A percentile compares a stretch with the other conserved stretches of the same genome.
Evolutionary conservation across 1,140 invertebrate species (phyloP).

Genomic region (Notospermus geniculatus): DNA sequence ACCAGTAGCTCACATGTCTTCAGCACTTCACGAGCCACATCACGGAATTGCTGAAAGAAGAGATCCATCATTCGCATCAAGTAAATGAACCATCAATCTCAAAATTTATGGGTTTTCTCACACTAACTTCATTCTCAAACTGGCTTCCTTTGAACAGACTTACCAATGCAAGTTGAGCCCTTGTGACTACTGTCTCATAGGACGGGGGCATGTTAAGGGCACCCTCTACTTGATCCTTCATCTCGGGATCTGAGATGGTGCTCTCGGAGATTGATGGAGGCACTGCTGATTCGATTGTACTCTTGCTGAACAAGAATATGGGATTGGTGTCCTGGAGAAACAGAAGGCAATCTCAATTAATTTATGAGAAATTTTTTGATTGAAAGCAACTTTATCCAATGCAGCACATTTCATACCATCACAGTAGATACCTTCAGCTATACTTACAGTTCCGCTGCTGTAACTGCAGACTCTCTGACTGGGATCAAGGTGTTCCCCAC

Average conservation of each 20-base stretch:
- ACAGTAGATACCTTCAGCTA: constrained; percentile 7
- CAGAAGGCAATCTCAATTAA: too few relatives aligned
- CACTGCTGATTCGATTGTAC: constrained; percentile 51
- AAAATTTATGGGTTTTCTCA: too few relatives aligned
- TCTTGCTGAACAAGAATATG: constrained; percentile 89
- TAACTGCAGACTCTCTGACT: constrained; percentile 73
- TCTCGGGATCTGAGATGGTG: constrained; percentile 64
- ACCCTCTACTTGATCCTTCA: constrained; percentile 72
- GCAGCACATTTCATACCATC: too few relatives aligned
- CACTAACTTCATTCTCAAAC: too few relatives aligned
- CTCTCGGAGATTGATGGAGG: constrained; percentile 38
- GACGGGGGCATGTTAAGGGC: constrained; percentile 70
- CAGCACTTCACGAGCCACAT: constrained; percentile 72
- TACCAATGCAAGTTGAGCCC: constrained; percentile 75
- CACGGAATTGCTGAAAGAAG: constrained; percentile 66
- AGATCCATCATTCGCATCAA: too few relatives aligned
- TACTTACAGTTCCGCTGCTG: constrained; percentile 50
- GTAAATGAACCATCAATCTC: background rate
- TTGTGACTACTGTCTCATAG: constrained; percentile 75
- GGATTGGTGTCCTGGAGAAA: constrained; percentile 78
- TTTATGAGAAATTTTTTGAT: too few relatives aligned
- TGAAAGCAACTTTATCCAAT: too few relatives aligned
- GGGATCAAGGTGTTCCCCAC: constrained; percentile 81
- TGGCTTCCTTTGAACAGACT: constrained; percentile 12
- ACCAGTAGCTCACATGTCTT: constrained; percentile 69